These are phyloP conservation scores for Megaceryle maxima DNA, from an alignment of 2,113 vertebrate genomes.

Conservation along the genomic window DNA sequence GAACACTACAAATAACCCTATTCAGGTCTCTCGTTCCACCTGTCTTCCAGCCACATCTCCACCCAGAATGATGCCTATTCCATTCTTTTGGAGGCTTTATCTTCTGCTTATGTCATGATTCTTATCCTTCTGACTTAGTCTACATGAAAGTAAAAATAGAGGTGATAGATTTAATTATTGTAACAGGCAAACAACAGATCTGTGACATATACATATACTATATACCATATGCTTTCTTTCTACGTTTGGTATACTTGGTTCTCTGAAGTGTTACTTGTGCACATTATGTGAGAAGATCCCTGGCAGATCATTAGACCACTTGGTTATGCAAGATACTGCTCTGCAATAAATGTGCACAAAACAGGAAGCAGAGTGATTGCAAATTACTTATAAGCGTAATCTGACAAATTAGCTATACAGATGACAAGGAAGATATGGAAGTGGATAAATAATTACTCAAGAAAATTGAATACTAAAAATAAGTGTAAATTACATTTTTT, in stretches of 20 bases:
- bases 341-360: conserved; percentile 1
- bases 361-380: conserved; percentile 58
- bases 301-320: not conserved
- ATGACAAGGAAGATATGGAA: conserved; percentile 59
- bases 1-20: not conserved
- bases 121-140: not conserved
- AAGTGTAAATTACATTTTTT: conserved; percentile 4
- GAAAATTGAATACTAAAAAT: conserved; percentile 45
- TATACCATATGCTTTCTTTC: not conserved
- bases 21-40: not conserved
- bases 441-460: conserved; percentile 41
- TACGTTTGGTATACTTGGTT: not conserved
- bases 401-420: conserved; percentile 48
- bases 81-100: not conserved
- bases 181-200: not conserved
- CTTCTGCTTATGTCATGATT: not conserved
- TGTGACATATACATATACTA: not conserved
- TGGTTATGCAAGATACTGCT: conserved; percentile 44
- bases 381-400: conserved; percentile 51
- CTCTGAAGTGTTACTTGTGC: not conserved
- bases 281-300: not conserved
- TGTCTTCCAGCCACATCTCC: not conserved
- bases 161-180: not conserved
- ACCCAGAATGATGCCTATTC: not conserved
- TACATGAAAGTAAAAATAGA: not conserved